Conservation (phyloP, 2,888 invertebrate genomes). For the Ochropleura leucogaster region DNA sequence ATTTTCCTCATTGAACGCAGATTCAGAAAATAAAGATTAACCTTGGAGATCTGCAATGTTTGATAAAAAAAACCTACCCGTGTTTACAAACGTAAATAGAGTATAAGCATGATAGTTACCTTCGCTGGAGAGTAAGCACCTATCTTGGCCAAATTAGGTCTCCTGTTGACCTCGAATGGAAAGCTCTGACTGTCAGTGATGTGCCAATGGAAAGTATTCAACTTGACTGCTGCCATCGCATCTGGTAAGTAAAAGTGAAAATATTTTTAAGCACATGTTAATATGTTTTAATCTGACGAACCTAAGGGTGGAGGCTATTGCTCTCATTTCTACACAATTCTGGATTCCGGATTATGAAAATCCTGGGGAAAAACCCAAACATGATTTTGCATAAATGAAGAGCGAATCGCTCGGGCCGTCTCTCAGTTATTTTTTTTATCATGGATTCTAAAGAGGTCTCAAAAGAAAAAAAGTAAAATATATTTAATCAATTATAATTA, state of each 20-base stretch:
- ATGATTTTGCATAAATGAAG: too few relatives aligned
- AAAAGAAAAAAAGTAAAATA: neutral
- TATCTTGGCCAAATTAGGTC: slow-evolving; percentile 93
- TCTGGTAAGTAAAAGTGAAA: slow-evolving; percentile 84
- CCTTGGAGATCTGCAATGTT: neutral
- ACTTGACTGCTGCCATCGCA: slow-evolving; percentile 96
- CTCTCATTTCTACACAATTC: too few relatives aligned
- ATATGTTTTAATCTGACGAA: neutral
- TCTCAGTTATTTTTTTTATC: too few relatives aligned
- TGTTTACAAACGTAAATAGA: neutral
- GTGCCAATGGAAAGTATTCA: slow-evolving; percentile 99
- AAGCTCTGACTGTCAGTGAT: slow-evolving; percentile 98
- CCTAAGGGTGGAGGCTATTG: too few relatives aligned
- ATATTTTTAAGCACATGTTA: neutral
- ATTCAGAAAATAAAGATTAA: neutral
- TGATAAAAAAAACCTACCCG: neutral
- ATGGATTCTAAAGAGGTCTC: too few relatives aligned
- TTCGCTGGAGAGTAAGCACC: slow-evolving; percentile 95
- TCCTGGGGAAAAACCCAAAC: too few relatives aligned
- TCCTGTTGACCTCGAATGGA: slow-evolving; percentile 94
- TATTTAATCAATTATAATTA: neutral
- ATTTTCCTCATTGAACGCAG: slow-evolving; percentile 1
- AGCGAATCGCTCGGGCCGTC: too few relatives aligned
- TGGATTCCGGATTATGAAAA: too few relatives aligned
- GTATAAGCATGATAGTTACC: slow-evolving; percentile 76